Evolutionary conservation across 2,888 invertebrate genomes (phyloP).

Genomic region (Meteorus colon): DNA sequence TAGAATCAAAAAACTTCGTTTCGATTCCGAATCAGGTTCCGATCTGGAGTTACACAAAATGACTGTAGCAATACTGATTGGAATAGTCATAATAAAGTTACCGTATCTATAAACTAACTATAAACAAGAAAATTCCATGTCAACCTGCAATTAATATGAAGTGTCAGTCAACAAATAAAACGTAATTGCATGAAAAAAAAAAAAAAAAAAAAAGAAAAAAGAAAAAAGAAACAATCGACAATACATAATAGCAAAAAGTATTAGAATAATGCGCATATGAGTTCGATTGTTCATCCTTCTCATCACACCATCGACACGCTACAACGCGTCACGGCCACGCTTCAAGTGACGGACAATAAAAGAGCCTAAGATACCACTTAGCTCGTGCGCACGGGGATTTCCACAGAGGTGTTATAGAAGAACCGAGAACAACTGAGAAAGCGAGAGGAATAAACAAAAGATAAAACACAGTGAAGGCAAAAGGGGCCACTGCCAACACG

Average conservation of each 20-base stretch:
- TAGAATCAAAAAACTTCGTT: no score
- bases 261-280: background rate
- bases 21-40: no score
- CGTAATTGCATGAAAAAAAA: background rate
- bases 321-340: constrained; percentile 35
- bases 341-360: constrained; percentile 35
- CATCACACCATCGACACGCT: constrained; percentile 20
- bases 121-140: no score
- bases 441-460: background rate
- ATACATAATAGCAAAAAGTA: background rate
- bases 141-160: no score
- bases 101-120: no score
- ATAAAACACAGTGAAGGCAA: background rate
- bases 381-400: background rate
- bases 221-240: background rate
- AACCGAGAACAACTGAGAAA: background rate
- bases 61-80: no score
- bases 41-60: no score
- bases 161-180: no score
- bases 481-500: background rate
- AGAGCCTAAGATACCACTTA: constrained; percentile 16
- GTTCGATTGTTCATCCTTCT: constrained; percentile 4
- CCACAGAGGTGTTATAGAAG: background rate
- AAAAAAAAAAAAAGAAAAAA: background rate
- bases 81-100: no score